Evolutionary conservation across 2,888 invertebrate species (phyloP), one percentile per base, ranked within the genome.

Genomic region (Clistopyga incitator): DNA sequence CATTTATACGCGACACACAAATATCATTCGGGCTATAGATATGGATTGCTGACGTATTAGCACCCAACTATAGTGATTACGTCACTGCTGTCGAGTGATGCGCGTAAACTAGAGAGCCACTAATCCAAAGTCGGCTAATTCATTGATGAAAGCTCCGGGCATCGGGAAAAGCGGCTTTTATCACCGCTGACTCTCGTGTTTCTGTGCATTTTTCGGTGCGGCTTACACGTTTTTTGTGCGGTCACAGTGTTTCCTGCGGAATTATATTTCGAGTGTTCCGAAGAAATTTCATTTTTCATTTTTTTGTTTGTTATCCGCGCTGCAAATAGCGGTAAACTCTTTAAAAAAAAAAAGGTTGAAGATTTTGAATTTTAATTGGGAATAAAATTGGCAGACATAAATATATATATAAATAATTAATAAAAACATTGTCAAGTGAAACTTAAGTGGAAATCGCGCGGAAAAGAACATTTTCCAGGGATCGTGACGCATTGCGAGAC

Each of bases 71-170:
- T 65, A 74, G 64, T 54, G 45, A 18, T 34, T 56, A 65, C 75
- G 71, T 67, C 74, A 75, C 64, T 61, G 70, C 3, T 29, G 29
- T 2, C 20, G 52, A 23, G 38, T 34, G 52, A 47, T 59, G 25
- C 67, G 50, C 59, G 68, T 78, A 68, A 45, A 78, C 61, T 71
- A 50, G 52, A 38, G 67, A 34, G 54, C 34, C 47, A 3, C 52
- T 3, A 47, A 47, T 6, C 20, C 11, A 20, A 38, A 74, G 45
- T 59, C 47, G 74, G 67, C 59, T 68, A 38, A 77, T 77, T 67
- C 29, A 74, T 82, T 42, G 45, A 78, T 67, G 61, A 59, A 29
- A 76, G 54, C 20, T 25, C 34, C 47, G 50, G 34, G 42, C 13
- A 34, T 77, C 34, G 38, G 11, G 70, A 38, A 47, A 56, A 52